Conservation (phyloP, 2,888 invertebrate species). For the Liopterus haemorrhoidalis region DNA sequence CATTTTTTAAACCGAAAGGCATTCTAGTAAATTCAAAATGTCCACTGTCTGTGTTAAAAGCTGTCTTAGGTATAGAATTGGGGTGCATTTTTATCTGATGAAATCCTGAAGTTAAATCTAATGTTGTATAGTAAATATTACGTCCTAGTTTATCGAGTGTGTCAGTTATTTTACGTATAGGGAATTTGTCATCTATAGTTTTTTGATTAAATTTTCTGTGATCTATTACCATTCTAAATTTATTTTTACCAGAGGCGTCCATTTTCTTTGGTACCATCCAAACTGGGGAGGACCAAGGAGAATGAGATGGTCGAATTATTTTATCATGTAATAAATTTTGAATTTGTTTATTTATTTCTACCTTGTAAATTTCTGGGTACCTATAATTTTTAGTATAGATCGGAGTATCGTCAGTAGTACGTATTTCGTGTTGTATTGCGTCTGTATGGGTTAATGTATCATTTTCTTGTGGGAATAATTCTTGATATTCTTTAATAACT, state of each 20-base stretch:
- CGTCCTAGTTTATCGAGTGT: slow-evolving; percentile 6
- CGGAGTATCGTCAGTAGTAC: slow-evolving; percentile 17
- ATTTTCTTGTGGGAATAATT: too few species aligned
- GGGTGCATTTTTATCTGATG: slow-evolving; percentile 26
- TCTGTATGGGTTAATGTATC: slow-evolving; percentile 20
- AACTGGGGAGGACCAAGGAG: slow-evolving; percentile 22
- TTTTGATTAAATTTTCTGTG: slow-evolving; percentile 2
- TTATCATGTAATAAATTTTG: slow-evolving; percentile 18
- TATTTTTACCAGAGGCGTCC: slow-evolving; percentile 20
- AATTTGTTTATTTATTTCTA: slow-evolving; percentile 34
- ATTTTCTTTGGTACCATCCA: slow-evolving; percentile 24
- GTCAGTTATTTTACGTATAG: too few species aligned
- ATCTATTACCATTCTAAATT: slow-evolving; percentile 12
- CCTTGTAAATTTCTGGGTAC: slow-evolving; percentile 34
- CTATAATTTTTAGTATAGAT: slow-evolving; percentile 32
- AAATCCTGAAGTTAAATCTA: slow-evolving; percentile 17
- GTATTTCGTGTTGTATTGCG: slow-evolving; percentile 21
- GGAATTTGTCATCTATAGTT: too few species aligned
- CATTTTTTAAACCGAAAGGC: too few species aligned
- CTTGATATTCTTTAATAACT: too few species aligned
- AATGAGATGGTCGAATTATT: slow-evolving; percentile 16
- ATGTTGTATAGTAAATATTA: slow-evolving; percentile 7
- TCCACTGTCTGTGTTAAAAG: slow-evolving; percentile 19
- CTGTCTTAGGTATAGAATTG: slow-evolving; percentile 20
- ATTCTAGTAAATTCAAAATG: slow-evolving; percentile 24